These are phyloP conservation scores for Drosophila austrosaltans DNA, from an alignment of 2,888 invertebrate species.

Conservation along the genomic window DNA sequence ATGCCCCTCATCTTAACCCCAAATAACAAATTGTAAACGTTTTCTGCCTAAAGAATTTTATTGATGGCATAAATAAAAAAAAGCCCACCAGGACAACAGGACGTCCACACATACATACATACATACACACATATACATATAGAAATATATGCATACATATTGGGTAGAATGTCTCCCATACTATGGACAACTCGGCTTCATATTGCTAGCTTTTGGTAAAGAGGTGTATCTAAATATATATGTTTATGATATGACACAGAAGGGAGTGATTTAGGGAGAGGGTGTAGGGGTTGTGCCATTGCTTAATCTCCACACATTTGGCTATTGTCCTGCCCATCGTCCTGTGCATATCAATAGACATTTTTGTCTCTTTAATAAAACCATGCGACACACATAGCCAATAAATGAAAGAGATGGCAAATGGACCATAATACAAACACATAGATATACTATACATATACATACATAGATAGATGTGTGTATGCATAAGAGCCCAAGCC, in stretches of 20 bases:
- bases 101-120: background rate
- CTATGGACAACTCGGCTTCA: background rate
- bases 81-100: slow-evolving; percentile 18
- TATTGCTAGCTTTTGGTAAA: slow-evolving; percentile 39
- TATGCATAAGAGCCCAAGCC: background rate
- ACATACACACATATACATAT: background rate
- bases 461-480: background rate
- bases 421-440: slow-evolving; percentile 57
- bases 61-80: slow-evolving; percentile 65
- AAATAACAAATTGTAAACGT: slow-evolving; percentile 40
- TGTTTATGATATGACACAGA: background rate
- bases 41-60: slow-evolving; percentile 58
- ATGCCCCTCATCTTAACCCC: background rate
- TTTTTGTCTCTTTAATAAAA: slow-evolving; percentile 1
- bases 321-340: slow-evolving; percentile 29
- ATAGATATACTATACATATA: slow-evolving; percentile 12
- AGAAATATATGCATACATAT: slow-evolving; percentile 12
- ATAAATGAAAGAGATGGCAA: slow-evolving; percentile 46
- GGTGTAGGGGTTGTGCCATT: slow-evolving; percentile 17
- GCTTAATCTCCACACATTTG: slow-evolving; percentile 57
- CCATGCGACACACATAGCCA: background rate
- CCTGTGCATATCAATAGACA: slow-evolving; percentile 62
- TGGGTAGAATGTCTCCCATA: slow-evolving; percentile 31
- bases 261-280: background rate
- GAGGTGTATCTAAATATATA: background rate